A percentile compares a stretch with the other conserved stretches of the same genome.
phyloP scores from a whole-genome alignment of 2,113 vertebrate species.

The Hoplias malabaricus region DNA sequence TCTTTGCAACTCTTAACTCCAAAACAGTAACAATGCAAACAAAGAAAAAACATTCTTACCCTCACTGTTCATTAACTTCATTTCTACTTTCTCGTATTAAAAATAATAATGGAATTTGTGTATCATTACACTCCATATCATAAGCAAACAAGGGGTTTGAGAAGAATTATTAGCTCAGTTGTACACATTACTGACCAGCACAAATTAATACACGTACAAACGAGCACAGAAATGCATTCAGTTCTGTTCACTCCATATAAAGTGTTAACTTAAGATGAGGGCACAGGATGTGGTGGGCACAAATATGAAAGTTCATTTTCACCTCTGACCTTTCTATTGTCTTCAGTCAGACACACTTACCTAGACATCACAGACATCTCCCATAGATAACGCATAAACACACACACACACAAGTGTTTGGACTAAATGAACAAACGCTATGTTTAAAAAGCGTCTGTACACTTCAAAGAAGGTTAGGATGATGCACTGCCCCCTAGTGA shows the following conservation, averaged over 20 bases:
- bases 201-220: not conserved
- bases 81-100: too few species aligned
- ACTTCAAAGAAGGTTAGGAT: constrained; percentile 8
- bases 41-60: not conserved
- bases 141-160: not conserved
- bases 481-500: constrained; percentile 51
- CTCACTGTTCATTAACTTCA: too few species aligned
- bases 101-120: too few species aligned
- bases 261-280: constrained; percentile 13
- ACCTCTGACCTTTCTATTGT: constrained; percentile 46
- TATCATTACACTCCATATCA: not conserved
- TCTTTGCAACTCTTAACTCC: too few species aligned
- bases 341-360: constrained; percentile 32
- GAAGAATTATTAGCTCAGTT: not conserved
- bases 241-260: not conserved
- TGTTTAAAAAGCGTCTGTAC: constrained; percentile 18
- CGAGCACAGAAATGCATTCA: not conserved
- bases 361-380: constrained; percentile 27
- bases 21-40: not conserved
- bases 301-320: constrained; percentile 27
- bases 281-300: constrained; percentile 39
- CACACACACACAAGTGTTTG: constrained; percentile 25
- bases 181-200: not conserved
- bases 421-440: constrained; percentile 5
- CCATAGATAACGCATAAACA: not conserved